Evolutionary conservation across 2,797 vertebrate genomes (phyloP), one percentile per base, ranked within the genome.

Genomic region (Hoplostethus mediterraneus): DNA sequence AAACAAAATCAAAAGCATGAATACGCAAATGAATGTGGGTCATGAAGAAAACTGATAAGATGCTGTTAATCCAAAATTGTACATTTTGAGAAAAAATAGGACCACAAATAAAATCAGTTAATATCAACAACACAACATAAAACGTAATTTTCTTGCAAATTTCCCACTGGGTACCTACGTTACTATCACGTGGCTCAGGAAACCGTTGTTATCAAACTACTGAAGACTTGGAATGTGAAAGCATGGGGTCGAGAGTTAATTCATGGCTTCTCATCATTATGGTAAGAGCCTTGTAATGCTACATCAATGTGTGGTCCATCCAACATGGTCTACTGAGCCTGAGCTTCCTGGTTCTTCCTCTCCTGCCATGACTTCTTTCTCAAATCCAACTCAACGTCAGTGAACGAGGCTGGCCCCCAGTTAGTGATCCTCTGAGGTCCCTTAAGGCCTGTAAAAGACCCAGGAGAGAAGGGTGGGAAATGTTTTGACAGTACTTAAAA

Each of bases 381-480:
- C 72, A 96, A 83, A 69, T 95, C 94, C 5, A 99, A 93, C 82
- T 99, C 98, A 3, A 92, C 56, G 33, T 97, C 93, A 8, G 96
- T 98, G 86, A 98, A 96, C 0, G 97, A 95, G 0, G 98, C 96
- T 0, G 96, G 95, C n/a, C 97, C 98, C 98, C 98, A 98, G 92
- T 99, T 96, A 42, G 96, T 99, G 87, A 98, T 96, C 66, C 90
- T 92, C 76, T 95, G 95, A 44, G 95, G 95, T 49, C 87, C 94
- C 91, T 97, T 98, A 53, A 95, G 87, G 71, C 98, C 98, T 99
- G 72, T 60, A 90, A 10, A 9, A 86, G 36, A 88, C 14, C 14
- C 6, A 30, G 38, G 16, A 42, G 33, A 55, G 21, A 40, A 51
- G 5, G n/a, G 40, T 45, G 11, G 1, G 16, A 61, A 10, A 3